Evolutionary conservation across 1,140 invertebrate species (phyloP).

Genomic region (Zaprionus ghesquierei): DNA sequence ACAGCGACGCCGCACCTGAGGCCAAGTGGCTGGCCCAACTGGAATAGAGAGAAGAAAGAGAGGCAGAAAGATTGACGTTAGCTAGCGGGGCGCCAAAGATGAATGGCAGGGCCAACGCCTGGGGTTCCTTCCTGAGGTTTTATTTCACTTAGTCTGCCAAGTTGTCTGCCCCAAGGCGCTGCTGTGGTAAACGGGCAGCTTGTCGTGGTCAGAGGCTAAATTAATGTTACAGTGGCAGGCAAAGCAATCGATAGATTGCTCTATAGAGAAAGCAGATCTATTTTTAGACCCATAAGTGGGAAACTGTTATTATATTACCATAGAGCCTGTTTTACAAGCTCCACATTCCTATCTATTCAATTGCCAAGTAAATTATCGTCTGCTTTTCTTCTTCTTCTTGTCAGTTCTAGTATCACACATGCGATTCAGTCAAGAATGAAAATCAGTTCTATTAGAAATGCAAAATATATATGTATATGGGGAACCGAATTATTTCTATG

Average conservation of each 20-base stretch:
- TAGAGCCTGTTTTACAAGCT: too few relatives aligned
- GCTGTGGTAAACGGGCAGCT: not conserved
- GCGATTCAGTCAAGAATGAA: conserved; percentile 15
- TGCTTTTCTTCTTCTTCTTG: not conserved
- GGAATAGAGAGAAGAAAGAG: not conserved
- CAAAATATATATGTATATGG: conserved; percentile 8
- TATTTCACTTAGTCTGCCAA: conserved; percentile 22
- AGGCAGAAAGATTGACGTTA: not conserved
- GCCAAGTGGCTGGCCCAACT: not conserved
- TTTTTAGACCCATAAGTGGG: not conserved
- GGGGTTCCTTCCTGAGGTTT: conserved; percentile 21
- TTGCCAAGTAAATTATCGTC: not conserved
- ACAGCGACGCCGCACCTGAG: not conserved
- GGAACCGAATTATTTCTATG: conserved; percentile 26
- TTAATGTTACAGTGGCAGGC: not conserved
- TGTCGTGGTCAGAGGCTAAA: conserved; percentile 4
- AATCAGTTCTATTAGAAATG: conserved; percentile 40
- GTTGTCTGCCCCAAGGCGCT: not conserved
- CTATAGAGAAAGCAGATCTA: conserved; percentile 1
- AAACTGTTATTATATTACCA: not conserved
- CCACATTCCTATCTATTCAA: not conserved
- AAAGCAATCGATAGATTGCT: conserved; percentile 6
- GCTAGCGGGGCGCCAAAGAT: conserved; percentile 14
- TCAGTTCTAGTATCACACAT: not conserved
- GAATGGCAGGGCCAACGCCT: conserved; percentile 22